Base-by-base conservation (phyloP, 1,140 invertebrate species). In the Cylas formicarius region DNA sequence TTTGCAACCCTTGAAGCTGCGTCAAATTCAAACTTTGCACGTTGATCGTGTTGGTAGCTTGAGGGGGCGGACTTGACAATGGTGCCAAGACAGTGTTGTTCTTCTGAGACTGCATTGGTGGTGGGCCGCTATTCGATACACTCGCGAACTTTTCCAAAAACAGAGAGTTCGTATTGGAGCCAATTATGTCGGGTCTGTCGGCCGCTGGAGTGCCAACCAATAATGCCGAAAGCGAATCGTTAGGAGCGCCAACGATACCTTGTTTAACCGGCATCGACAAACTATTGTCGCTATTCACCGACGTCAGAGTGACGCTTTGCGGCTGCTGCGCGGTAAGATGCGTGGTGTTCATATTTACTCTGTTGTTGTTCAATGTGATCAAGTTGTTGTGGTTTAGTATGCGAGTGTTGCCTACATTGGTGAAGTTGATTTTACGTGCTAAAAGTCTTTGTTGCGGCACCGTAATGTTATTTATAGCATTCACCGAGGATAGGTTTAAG, bases 1-100 rank as follows among this genome's bases (percentile, higher is more conserved):
- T 86, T 67, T 89, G 84, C 13, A 87, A 65, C 32, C 82, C 82
- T 34, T 81, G 81, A 31, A 89, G 71, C 56, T 78, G 83, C 35
- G 83, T 75, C 41, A 88, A 71, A 67, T 85, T 88, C 35, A 88
- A 74, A 17, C 55, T 57, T 28, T 60, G 54, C 21, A 62, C 56
- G 20, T 53, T 50, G 26, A 55, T 57, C 21, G 56, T 55, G n/a
- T 47, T 48, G 4, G 31, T 40, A 5, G 46, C 27, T 21, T 36
- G 39, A 9, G 13, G 23, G 22, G 32, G 31, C n/a, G n/a, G n/a
- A n/a, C n/a, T n/a, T n/a, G n/a, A n/a, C n/a, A n/a, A n/a, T n/a
- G n/a, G n/a, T n/a, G n/a, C 41, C 35, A n/a, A n/a, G n/a, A n/a
- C n/a, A 13, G 44, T 41, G 44, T 58, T 65, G n/a, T 52, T 37